phyloP scores from a whole-genome alignment of 2,888 invertebrate genomes.

The Dryocosmus kuriphilus region DNA sequence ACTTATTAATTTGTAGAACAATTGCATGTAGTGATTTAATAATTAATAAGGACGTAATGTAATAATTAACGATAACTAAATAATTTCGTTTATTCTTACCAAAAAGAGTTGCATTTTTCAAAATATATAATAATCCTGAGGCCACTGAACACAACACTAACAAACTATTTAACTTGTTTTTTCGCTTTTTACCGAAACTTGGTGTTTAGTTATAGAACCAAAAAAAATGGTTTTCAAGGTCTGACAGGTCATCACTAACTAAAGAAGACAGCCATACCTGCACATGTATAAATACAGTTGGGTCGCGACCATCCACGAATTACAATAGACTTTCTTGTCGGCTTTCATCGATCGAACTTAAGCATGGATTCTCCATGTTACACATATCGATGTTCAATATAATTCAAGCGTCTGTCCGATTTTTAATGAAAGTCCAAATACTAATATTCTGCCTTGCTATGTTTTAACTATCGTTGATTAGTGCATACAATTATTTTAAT shows the following conservation, averaged over 20 bases:
- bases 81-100: slow-evolving; percentile 59
- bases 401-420: slow-evolving; percentile 29
- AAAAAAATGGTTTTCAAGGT: slow-evolving; percentile 60
- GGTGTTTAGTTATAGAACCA: neutral
- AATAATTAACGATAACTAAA: neutral
- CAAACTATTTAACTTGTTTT: neutral
- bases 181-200: neutral
- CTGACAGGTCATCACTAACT: slow-evolving; percentile 71
- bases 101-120: slow-evolving; percentile 63
- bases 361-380: slow-evolving; percentile 74
- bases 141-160: slow-evolving; percentile 61
- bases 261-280: slow-evolving; percentile 71
- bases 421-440: slow-evolving; percentile 19
- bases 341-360: slow-evolving; percentile 76
- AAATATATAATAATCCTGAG: slow-evolving; percentile 55
- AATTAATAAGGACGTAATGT: neutral
- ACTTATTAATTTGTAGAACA: no score
- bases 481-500: neutral
- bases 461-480: neutral
- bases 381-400: slow-evolving; percentile 59
- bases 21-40: neutral
- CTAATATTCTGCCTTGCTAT: neutral
- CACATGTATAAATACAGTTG: slow-evolving; percentile 77
- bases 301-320: slow-evolving; percentile 76
- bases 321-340: slow-evolving; percentile 77